Evolutionary conservation across 2,113 vertebrate genomes (phyloP), one percentile per base, ranked within the genome.

Genomic region (Labeo rohita): DNA sequence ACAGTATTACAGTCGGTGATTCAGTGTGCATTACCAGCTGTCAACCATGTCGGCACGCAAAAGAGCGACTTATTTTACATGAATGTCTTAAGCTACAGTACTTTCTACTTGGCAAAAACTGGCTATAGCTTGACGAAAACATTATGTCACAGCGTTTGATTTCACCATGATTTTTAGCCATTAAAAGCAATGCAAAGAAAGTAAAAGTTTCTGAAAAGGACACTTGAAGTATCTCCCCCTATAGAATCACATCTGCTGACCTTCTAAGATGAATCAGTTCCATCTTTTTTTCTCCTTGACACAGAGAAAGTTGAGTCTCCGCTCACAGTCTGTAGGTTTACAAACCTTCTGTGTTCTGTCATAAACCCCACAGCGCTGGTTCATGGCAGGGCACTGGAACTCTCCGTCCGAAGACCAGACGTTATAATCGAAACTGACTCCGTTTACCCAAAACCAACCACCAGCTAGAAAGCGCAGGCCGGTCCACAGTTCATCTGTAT

Each of bases 361-460:
- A 68, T 18, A 65, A 78, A 50, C 45, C n/a, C 66, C 85, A 75
- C 85, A 86, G 23, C 52, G n/a, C 23, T 34, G 54, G 21, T 65
- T 52, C 45, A 23, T 43, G 66, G 15, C 36, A 43, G 85, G 77
- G 8, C 78, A 86, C 78, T 3, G 15, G 23, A 2, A 11, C 11
- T 49, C 34, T 80, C 2, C 39, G 34, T 21, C 21, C 2, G 13
- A 15, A 63, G 85, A 73, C 85, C 85, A 86, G 52, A 11, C 52
- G 23, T 73, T 28, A 59, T 86, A 81, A 1, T 8, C 21, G 12
- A 74, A 6, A 21, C 8, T 10, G 9, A 49, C 6, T 61, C 77
- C 85, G 39, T 81, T 61, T 12, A 86, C 66, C 85, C 85, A 86
- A 61, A 86, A 50, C 85, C 85, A 86, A 1, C 8, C 7, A 9